Percentiles rank a stretch among this genome's conserved stretches.
phyloP scores from a whole-genome alignment of 2,797 vertebrate genomes.

The Cirrhinus molitorella region DNA sequence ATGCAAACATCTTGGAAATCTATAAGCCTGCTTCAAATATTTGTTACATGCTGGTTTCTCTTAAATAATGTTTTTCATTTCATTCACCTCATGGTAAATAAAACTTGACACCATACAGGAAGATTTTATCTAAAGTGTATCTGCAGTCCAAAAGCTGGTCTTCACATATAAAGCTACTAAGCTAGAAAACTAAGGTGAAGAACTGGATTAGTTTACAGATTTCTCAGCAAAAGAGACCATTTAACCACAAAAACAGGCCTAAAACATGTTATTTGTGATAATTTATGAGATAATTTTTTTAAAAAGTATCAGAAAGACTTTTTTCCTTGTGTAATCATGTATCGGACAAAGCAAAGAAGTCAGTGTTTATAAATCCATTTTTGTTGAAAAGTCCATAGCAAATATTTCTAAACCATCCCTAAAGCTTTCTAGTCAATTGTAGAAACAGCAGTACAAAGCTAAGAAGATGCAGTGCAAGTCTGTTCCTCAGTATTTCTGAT shows the following conservation, averaged over 20 bases:
- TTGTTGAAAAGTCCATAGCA: not conserved
- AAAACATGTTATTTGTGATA: too few relatives aligned
- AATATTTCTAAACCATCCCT: not conserved
- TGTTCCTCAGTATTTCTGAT: slow-evolving; percentile 4
- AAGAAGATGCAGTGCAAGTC: slow-evolving; percentile 59
- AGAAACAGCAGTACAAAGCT: slow-evolving; percentile 6
- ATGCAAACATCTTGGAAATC: not conserved
- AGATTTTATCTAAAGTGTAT: not conserved
- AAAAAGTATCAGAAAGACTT: not conserved
- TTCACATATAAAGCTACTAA: not conserved
- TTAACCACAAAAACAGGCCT: too few relatives aligned
- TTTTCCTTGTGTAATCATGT: not conserved
- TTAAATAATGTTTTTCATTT: not conserved
- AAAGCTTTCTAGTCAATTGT: not conserved
- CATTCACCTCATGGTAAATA: not conserved
- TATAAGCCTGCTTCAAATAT: not conserved
- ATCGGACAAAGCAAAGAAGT: not conserved
- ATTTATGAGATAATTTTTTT: too few relatives aligned
- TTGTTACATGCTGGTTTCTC: not conserved
- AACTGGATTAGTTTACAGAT: not conserved
- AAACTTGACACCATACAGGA: not conserved
- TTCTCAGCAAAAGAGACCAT: too few relatives aligned
- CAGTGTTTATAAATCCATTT: not conserved
- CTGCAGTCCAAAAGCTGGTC: not conserved
- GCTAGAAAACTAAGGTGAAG: not conserved